These are phyloP conservation scores for Pasiphila rectangulata DNA, from an alignment of 2,888 invertebrate species.

Conservation along the genomic window DNA sequence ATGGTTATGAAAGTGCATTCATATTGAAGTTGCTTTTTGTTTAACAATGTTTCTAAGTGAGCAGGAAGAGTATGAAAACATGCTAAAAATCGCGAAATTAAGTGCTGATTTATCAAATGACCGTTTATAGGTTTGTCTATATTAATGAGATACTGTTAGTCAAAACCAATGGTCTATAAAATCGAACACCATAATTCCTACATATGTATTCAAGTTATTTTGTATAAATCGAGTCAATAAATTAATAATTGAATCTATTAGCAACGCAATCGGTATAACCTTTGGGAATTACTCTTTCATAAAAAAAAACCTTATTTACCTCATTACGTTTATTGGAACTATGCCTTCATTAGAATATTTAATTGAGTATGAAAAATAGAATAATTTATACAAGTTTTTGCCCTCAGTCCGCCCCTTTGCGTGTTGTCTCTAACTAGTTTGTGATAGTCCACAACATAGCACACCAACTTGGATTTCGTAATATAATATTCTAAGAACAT, in stretches of 20 bases:
- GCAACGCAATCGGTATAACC: constrained; percentile 40
- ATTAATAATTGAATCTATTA: constrained; percentile 20
- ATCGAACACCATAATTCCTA: too few relatives aligned
- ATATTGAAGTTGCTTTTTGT: too few relatives aligned
- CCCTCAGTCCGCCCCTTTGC: constrained; percentile 49
- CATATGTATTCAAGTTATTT: constrained; percentile 16
- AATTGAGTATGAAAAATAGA: constrained; percentile 25
- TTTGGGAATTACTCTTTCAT: constrained; percentile 36
- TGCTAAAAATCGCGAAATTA: too few relatives aligned
- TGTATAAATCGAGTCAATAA: constrained; percentile 26
- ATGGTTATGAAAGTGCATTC: too few relatives aligned
- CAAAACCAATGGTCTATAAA: too few relatives aligned
- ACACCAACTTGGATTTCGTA: constrained; percentile 19
- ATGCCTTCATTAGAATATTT: constrained; percentile 27
- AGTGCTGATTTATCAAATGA: too few relatives aligned
- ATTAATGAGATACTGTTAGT: too few relatives aligned
- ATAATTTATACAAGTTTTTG: constrained; percentile 25
- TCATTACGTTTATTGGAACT: constrained; percentile 31
- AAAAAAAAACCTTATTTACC: constrained; percentile 16
- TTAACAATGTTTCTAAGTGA: too few relatives aligned
- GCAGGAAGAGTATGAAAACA: too few relatives aligned
- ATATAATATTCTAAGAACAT: constrained; percentile 17
- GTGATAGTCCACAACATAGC: constrained; percentile 57
- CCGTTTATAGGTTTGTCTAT: too few relatives aligned
- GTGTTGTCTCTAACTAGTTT: constrained; percentile 53